phyloP scores from a whole-genome alignment of 2,113 vertebrate species.

The Gobiocypris rarus region DNA sequence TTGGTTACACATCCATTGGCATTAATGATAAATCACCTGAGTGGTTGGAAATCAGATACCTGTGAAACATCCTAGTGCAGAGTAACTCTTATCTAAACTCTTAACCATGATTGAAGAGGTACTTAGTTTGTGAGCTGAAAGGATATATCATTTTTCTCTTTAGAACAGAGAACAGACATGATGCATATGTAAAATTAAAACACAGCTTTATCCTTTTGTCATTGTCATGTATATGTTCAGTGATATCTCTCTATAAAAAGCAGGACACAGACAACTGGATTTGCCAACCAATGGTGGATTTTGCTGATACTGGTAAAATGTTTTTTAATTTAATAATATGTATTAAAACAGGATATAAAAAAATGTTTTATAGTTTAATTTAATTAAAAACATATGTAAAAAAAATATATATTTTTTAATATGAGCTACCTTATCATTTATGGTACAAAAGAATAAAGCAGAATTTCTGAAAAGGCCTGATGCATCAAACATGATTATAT shows the following conservation, averaged over 20 bases:
- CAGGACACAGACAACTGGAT: neutral
- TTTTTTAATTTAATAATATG: neutral
- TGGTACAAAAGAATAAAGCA: too few species aligned
- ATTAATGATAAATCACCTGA: constrained; percentile 58
- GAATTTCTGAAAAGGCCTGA: too few species aligned
- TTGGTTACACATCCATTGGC: constrained; percentile 59
- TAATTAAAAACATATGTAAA: neutral
- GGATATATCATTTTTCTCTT: constrained; percentile 35
- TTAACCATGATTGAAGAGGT: constrained; percentile 28
- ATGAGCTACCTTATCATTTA: too few species aligned
- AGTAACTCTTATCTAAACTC: constrained; percentile 42
- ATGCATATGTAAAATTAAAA: constrained; percentile 18
- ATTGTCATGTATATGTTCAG: neutral
- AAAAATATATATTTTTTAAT: too few species aligned
- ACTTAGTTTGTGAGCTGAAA: constrained; percentile 35
- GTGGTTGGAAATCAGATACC: constrained; percentile 44
- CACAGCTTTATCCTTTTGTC: neutral
- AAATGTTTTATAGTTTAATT: too few species aligned
- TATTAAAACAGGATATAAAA: too few species aligned
- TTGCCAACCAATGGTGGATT: neutral
- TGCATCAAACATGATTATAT: too few species aligned
- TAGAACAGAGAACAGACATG: constrained; percentile 14
- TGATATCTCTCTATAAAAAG: neutral
- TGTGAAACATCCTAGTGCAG: constrained; percentile 30
- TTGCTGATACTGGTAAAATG: too few species aligned